Evolutionary conservation across 1,140 invertebrate genomes (phyloP).

Genomic region (Plutomurus gul): DNA sequence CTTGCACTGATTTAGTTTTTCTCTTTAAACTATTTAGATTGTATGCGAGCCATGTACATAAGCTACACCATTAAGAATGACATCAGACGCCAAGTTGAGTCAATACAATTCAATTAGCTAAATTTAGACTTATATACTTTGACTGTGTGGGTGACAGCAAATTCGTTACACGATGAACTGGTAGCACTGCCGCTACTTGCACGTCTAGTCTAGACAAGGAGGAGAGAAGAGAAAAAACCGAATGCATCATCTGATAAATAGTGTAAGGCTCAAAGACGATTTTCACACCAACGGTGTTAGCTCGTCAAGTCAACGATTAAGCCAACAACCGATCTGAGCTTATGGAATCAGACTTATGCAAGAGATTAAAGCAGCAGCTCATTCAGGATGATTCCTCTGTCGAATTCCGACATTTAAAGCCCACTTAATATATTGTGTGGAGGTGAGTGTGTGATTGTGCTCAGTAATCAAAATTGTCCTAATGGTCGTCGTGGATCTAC

Average conservation of each 20-base stretch:
- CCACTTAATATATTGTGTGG: too few species aligned
- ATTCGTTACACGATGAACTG: not conserved
- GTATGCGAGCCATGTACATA: too few species aligned
- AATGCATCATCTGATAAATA: not conserved
- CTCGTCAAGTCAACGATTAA: not conserved
- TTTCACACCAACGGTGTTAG: not conserved
- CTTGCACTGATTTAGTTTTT: not conserved
- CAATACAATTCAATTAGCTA: slow-evolving; percentile 32
- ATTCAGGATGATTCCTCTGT: not conserved
- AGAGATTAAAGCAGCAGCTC: not conserved
- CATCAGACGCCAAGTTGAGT: not conserved
- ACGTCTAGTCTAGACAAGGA: not conserved
- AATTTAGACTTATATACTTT: slow-evolving; percentile 21
- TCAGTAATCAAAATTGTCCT: too few species aligned
- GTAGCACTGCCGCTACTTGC: too few species aligned
- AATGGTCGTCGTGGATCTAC: too few species aligned
- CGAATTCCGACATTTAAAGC: too few species aligned
- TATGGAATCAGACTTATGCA: not conserved
- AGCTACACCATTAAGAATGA: not conserved
- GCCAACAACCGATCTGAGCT: not conserved
- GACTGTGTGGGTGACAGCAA: not conserved
- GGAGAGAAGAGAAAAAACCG: not conserved
- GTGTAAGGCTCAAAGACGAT: too few species aligned
- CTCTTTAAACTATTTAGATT: too few species aligned
- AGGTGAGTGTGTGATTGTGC: too few species aligned